Conservation (phyloP, 2,797 vertebrate species). For the Gallinago nigripennis region DNA sequence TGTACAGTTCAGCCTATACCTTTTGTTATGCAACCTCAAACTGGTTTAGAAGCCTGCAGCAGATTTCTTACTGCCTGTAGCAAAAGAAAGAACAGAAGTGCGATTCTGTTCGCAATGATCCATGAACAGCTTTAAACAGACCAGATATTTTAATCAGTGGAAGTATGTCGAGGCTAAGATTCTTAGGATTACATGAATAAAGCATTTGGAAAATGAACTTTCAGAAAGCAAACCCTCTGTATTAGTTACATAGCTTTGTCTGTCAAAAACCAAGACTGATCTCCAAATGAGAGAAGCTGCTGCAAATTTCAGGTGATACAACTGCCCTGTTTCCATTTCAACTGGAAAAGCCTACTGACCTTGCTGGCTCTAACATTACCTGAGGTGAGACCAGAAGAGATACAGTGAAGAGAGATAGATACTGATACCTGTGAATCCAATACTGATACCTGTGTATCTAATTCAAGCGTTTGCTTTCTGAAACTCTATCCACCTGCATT, state of each 20-base stretch:
- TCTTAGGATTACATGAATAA: background rate
- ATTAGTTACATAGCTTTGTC: slow-evolving; percentile 44
- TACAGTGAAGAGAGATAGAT: slow-evolving; percentile 36
- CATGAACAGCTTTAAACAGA: background rate
- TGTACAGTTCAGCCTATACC: background rate
- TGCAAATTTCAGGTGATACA: slow-evolving; percentile 54
- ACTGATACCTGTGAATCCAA: slow-evolving; percentile 59
- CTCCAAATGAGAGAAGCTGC: slow-evolving; percentile 32
- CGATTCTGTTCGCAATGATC: background rate
- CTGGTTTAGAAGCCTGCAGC: background rate
- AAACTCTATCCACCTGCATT: slow-evolving; percentile 33
- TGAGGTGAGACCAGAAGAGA: slow-evolving; percentile 51
- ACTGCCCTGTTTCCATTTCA: slow-evolving; percentile 62
- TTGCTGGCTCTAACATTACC: slow-evolving; percentile 51
- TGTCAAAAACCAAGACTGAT: slow-evolving; percentile 18
- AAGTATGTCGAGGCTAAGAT: background rate
- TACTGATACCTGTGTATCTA: slow-evolving; percentile 64
- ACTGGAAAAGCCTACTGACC: slow-evolving; percentile 50
- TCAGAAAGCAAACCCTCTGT: background rate
- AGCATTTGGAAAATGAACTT: slow-evolving; percentile 31
- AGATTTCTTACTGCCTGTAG: background rate
- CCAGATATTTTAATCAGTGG: background rate
- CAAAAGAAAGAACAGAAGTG: background rate
- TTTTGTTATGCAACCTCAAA: background rate
- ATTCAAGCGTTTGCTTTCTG: slow-evolving; percentile 60